Base-by-base conservation (phyloP, 2,113 vertebrate species). In the Gavia stellata region DNA sequence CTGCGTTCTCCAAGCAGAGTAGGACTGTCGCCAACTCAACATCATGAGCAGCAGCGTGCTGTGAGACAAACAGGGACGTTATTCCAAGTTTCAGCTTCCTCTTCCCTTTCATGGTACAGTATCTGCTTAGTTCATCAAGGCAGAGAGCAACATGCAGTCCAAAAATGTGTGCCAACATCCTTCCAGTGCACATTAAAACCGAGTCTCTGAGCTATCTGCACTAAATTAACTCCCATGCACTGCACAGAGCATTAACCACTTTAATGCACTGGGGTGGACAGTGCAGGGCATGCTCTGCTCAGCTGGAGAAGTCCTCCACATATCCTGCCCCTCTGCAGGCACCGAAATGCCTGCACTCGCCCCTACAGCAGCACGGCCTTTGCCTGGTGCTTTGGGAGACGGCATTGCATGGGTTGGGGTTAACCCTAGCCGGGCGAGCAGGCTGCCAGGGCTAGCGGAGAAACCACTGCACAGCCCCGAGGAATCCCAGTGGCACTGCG, bases 61-160 rank as follows among this genome's bases (percentile, higher is more conserved):
- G 86, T 29, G 95, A 96, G 94, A 96, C 96, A 97, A 97, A 97
- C 93, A 96, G 84, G 59, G 50, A 84, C 56, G 65, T 86, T 83
- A 58, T 70, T 70, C 92, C 83, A 68, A 89, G 66, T 80, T 93
- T 78, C 81, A 59, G 71, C 96, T 90, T 96, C 91, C 93, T 95
- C 78, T 97, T 94, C 63, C 87, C 92, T 97, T 96, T 92, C 96
- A 91, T 84, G 91, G 88, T 86, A 84, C 86, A 77, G 89, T 88
- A 86, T 97, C 97, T 97, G 97, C 91, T 97, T 96, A 97, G 93
- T 94, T 96, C 93, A 96, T 96, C 94, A 95, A 93, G 94, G 88
- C 92, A 95, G 87, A 96, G 86, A 93, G 82, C 90, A 49, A 87
- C 1, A 16, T 21, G 45, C 74, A 21, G 80, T 86, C 97, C 95